Percentiles rank a stretch among this genome's conserved stretches.
Conservation (phyloP, 2,113 vertebrate genomes). For the Psephotus haematonotus region DNA sequence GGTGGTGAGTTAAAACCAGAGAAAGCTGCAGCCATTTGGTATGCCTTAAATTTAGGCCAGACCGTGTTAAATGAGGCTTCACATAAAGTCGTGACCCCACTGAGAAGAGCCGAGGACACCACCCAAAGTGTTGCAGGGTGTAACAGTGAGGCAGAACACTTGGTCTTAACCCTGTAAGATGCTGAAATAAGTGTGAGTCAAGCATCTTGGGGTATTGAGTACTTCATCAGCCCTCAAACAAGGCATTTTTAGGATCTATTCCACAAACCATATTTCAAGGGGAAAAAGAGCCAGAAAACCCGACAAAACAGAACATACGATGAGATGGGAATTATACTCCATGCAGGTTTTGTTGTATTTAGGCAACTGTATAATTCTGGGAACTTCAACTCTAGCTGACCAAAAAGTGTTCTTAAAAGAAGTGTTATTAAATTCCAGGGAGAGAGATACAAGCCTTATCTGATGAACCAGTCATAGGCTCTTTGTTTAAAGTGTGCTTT, state of each 20-base stretch:
- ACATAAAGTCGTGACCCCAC: neutral
- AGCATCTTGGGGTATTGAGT: neutral
- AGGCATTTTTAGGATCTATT: neutral
- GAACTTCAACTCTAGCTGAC: neutral
- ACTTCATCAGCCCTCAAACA: neutral
- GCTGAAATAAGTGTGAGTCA: neutral
- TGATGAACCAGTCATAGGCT: neutral
- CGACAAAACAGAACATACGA: neutral
- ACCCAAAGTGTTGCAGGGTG: fast-evolving
- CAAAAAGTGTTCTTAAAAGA: neutral
- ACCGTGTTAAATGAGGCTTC: neutral
- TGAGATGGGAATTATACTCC: neutral
- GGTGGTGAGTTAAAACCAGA: neutral
- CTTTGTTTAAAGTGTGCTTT: constrained; percentile 45
- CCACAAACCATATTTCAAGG: fast-evolving
- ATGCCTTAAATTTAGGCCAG: neutral
- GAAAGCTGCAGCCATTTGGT: neutral
- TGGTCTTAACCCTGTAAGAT: neutral
- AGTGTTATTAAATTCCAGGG: constrained; percentile 18
- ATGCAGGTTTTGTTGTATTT: fast-evolving
- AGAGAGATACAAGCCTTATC: constrained; percentile 33
- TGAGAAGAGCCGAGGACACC: neutral
- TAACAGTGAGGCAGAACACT: fast-evolving
- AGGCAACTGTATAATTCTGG: neutral
- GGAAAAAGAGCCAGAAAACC: neutral